Percentiles rank a stretch among this genome's conserved stretches.
These are phyloP conservation scores for Sebastes hopkinsi DNA, from an alignment of 2,797 vertebrate species.

Conservation along the genomic window DNA sequence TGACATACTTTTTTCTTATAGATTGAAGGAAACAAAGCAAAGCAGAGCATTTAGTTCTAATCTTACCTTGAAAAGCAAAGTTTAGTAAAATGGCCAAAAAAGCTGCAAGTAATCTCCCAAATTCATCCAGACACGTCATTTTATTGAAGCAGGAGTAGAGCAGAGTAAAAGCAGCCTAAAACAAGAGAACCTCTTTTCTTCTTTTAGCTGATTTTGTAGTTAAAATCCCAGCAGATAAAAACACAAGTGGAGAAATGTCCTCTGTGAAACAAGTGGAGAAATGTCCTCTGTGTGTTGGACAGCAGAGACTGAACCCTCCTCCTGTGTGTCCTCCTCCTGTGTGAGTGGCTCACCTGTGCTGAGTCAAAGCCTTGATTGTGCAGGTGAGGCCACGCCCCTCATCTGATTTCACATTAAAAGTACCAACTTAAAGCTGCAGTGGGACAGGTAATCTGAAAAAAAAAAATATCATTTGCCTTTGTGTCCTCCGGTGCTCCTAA, in stretches of 20 bases:
- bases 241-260: neutral
- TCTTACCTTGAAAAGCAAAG: slow-evolving; percentile 63
- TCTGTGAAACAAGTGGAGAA: neutral
- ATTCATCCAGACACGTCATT: slow-evolving; percentile 14
- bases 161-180: no score
- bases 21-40: neutral
- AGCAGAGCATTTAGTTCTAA: neutral
- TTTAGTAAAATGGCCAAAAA: slow-evolving; percentile 19
- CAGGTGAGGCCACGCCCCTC: slow-evolving; percentile 33
- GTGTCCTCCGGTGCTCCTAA: no score
- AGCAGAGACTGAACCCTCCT: neutral
- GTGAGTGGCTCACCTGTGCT: slow-evolving; percentile 46
- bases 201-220: no score
- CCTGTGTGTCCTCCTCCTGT: neutral
- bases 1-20: neutral
- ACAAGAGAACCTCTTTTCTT: no score
- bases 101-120: neutral
- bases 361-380: slow-evolving; percentile 24
- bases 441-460: no score
- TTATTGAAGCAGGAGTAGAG: neutral
- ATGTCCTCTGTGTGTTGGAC: neutral
- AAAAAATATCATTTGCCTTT: no score
- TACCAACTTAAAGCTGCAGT: no score
- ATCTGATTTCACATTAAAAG: neutral
- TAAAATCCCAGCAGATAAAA: neutral